Evolutionary conservation across 2,113 vertebrate genomes (phyloP).

Genomic region (Vanacampus margaritifer): DNA sequence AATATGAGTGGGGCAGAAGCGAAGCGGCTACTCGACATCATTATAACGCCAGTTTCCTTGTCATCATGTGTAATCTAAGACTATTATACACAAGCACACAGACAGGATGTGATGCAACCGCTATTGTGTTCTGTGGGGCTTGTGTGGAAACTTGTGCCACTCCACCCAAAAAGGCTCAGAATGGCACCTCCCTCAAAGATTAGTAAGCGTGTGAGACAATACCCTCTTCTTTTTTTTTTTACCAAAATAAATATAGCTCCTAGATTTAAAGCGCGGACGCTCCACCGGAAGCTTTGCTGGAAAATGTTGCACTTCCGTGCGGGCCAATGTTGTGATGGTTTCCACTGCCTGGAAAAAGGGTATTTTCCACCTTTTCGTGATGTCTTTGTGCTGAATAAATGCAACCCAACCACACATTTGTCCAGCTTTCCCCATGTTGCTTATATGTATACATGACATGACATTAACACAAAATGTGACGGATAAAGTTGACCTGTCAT

Average conservation of each 20-base stretch:
- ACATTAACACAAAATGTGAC: too few relatives aligned
- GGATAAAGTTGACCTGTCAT: background rate
- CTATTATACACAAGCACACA: background rate
- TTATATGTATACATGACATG: background rate
- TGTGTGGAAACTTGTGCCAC: constrained; percentile 29
- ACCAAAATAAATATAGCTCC: background rate
- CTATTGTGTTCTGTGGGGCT: constrained; percentile 33
- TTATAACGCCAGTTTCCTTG: background rate
- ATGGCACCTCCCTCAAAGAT: background rate
- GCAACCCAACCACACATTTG: too few relatives aligned
- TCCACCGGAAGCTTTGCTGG: background rate
- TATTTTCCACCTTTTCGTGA: background rate
- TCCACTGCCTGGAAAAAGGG: background rate
- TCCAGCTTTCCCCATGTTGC: too few relatives aligned
- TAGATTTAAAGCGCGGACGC: background rate
- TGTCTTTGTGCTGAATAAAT: too few relatives aligned
- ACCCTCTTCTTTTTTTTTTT: background rate
- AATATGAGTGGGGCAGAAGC: background rate
- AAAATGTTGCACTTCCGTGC: background rate
- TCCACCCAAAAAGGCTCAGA: constrained; percentile 14
- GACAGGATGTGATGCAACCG: constrained; percentile 48
- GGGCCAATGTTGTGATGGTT: background rate
- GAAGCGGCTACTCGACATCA: background rate
- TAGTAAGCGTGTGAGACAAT: background rate
- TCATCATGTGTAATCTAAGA: background rate